Percentiles rank a stretch among this genome's conserved stretches.
Conservation (phyloP, 1,140 invertebrate genomes). For the Sitophilus oryzae region DNA sequence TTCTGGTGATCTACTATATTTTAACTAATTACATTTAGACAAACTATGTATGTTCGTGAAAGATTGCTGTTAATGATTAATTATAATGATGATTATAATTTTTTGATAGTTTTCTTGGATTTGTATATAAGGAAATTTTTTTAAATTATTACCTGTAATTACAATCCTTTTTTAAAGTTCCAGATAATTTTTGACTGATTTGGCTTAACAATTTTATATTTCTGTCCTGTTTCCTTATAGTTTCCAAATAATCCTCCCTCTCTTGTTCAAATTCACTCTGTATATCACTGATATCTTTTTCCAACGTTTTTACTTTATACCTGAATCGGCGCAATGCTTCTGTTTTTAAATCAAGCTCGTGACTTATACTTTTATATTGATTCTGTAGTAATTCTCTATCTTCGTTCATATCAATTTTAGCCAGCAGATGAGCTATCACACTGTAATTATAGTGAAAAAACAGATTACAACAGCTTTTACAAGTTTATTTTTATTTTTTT, state of each 20-base stretch:
- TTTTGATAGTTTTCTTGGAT: not conserved
- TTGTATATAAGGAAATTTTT: not conserved
- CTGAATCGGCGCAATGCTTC: constrained; percentile 64
- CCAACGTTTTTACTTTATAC: constrained; percentile 58
- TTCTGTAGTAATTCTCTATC: constrained; percentile 54
- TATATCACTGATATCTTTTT: constrained; percentile 71
- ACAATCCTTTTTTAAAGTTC: constrained; percentile 66
- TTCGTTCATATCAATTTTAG: constrained; percentile 64
- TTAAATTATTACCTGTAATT: constrained; percentile 57
- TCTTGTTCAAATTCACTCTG: constrained; percentile 82
- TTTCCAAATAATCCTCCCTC: constrained; percentile 77
- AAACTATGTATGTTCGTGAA: too few relatives aligned
- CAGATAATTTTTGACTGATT: constrained; percentile 65
- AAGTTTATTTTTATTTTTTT: not conserved
- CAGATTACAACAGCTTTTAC: not conserved
- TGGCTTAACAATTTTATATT: constrained; percentile 64
- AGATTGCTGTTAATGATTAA: too few relatives aligned
- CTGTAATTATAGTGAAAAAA: constrained; percentile 30
- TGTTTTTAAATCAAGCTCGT: constrained; percentile 69
- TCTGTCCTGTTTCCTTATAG: constrained; percentile 70
- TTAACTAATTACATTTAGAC: too few relatives aligned
- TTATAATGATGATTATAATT: too few relatives aligned
- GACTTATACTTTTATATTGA: constrained; percentile 67
- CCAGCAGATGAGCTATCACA: constrained; percentile 61
- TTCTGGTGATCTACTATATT: too few relatives aligned